Evolutionary conservation across 1,140 invertebrate genomes (phyloP), one percentile per base, ranked within the genome.

Genomic region (Lordiphosa stackelbergi): DNA sequence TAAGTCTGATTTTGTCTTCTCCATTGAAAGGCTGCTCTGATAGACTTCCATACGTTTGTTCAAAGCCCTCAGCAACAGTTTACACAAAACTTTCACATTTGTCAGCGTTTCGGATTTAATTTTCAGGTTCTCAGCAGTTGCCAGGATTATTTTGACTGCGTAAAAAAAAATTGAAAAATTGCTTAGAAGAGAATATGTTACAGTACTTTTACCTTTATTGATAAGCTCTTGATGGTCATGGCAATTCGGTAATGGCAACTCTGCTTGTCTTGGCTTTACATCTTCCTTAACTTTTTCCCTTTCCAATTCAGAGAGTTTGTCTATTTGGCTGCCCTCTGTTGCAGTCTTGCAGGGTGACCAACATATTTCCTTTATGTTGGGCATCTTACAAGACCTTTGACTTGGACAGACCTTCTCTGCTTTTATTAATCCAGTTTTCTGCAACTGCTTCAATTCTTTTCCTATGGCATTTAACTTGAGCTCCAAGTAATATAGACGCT

Each of bases 81-180:
- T 58, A 9, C 45, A 60, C 9, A 70, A 11, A 2, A 37, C 5
- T 58, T 58, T 66, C 3, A 74, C 38, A 24, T 31, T 49, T 2
- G 28, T 8, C 7, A 61, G 47, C 2, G 13, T 48, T 4, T 43
- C 12, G 0, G 24, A 43, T 11, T 49, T 45, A 2, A 58, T 31
- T 9, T 58, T 38, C 5, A 57, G 12, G 1, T 35, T 37, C n/a
- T 71, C 41, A 5, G 55, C 31, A 7, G 37, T 31, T 7, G 38
- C 24, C 7, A 71, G 13, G n/a, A 75, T 47, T 0, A 9, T 22
- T 47, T 55, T 42, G 10, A 70, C 72, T 74, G 13, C 3, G 16
- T 42, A n/a, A 3, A 4, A 5, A 38, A n/a, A 34, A 3, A 13
- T 35, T 22, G 10, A 13, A 49, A 4, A 9, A 31, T 8, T 16